Conservation (phyloP, 2,797 vertebrate genomes). For the Astyanax mexicanus region DNA sequence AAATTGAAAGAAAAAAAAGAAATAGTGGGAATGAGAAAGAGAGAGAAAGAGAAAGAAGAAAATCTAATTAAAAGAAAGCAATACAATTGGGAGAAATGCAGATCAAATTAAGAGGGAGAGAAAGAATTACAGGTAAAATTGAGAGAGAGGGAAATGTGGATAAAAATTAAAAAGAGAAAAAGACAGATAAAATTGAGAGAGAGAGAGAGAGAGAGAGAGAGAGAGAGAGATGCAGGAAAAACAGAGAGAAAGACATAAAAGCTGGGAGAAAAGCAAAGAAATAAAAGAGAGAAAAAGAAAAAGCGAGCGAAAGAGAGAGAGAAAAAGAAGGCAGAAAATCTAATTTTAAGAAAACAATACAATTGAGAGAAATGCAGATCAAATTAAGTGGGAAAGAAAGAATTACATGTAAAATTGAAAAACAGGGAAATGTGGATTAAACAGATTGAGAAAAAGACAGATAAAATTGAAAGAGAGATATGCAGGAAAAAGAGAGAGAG, state of each 20-base stretch:
- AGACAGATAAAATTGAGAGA: conserved; percentile 16
- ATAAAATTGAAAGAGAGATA: not conserved
- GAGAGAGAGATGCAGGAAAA: not conserved
- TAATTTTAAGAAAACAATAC: not conserved
- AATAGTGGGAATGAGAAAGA: conserved; percentile 31
- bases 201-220: conserved; percentile 12
- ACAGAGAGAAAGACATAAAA: not conserved
- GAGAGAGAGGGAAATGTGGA: no score
- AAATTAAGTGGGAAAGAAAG: no score
- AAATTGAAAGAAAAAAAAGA: conserved; percentile 35
- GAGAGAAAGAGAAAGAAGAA: conserved; percentile 10
- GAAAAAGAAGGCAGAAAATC: not conserved
- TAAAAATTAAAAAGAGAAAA: no score
- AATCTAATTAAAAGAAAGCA: no score
- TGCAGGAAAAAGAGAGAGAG: not conserved
- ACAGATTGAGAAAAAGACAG: not conserved
- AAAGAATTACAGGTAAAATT: no score
- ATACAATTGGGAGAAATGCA: no score
- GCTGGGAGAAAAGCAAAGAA: no score
- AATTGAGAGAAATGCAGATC: not conserved
- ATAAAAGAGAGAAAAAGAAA: conserved; percentile 21
- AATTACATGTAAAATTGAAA: no score
- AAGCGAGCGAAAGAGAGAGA: not conserved
- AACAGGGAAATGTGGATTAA: no score
- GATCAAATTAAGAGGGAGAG: no score